phyloP scores from a whole-genome alignment of 2,797 vertebrate genomes.

The Notolepis coatsorum region DNA sequence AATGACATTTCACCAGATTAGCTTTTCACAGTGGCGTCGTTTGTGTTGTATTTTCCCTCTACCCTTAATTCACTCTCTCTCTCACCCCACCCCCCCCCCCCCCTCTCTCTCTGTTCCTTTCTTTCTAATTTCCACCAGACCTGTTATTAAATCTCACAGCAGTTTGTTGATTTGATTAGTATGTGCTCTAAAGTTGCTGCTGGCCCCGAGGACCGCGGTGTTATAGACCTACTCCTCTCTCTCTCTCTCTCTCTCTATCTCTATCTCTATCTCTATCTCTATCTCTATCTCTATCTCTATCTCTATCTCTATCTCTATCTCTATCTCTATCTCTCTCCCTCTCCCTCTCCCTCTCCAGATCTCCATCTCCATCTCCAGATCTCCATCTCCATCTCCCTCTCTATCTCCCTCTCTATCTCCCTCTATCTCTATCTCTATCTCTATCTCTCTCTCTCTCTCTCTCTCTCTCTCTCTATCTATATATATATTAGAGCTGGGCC shows the following conservation, averaged over 20 bases:
- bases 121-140: not conserved
- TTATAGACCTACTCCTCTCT: slow-evolving; percentile 49
- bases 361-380: too few species aligned
- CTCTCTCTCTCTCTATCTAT: too few species aligned
- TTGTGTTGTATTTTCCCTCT: slow-evolving; percentile 3
- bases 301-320: not conserved
- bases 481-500: too few species aligned
- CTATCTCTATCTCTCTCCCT: not conserved
- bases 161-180: slow-evolving; percentile 73
- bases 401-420: not conserved
- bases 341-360: too few species aligned
- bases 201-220: slow-evolving; percentile 54
- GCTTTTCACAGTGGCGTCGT: slow-evolving; percentile 58
- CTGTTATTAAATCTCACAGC: slow-evolving; percentile 63
- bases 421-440: slow-evolving; percentile 15
- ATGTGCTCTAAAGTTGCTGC: slow-evolving; percentile 60
- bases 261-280: not conserved
- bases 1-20: slow-evolving; percentile 70
- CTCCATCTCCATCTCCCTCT: not conserved
- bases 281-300: slow-evolving; percentile 26
- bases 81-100: slow-evolving; percentile 17
- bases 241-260: slow-evolving; percentile 10
- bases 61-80: slow-evolving; percentile 2
- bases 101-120: not conserved
- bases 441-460: too few species aligned